A percentile compares a stretch with the other conserved stretches of the same genome.
These are phyloP conservation scores for Napeogenes sylphis DNA, from an alignment of 2,888 invertebrate species.

Conservation along the genomic window DNA sequence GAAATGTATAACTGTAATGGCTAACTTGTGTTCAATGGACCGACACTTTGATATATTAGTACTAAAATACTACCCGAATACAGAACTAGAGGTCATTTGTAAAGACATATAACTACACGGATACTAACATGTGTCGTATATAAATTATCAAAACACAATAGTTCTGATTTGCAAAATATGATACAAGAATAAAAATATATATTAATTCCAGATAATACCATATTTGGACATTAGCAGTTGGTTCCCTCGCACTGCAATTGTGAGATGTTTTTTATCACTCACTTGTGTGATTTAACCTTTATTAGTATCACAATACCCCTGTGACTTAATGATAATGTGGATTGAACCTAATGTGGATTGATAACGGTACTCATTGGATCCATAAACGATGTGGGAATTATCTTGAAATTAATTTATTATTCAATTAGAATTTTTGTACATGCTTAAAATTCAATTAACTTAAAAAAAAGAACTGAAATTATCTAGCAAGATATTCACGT, in stretches of 20 bases:
- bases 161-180: too few relatives aligned
- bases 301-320: too few relatives aligned
- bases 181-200: background rate
- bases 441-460: slow-evolving; percentile 21
- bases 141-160: too few relatives aligned
- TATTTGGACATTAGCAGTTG: background rate
- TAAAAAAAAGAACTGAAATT: slow-evolving; percentile 24
- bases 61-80: background rate
- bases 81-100: background rate
- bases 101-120: too few relatives aligned
- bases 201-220: background rate
- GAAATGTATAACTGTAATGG: slow-evolving; percentile 26
- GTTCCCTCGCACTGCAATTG: background rate
- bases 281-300: too few relatives aligned
- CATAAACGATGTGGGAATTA: background rate
- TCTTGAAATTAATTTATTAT: background rate
- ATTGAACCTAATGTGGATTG: too few relatives aligned
- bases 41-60: slow-evolving; percentile 16
- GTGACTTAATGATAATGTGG: too few relatives aligned
- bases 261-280: too few relatives aligned
- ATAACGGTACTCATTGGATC: too few relatives aligned
- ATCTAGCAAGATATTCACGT: slow-evolving; percentile 26
- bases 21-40: slow-evolving; percentile 15
- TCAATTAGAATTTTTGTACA: background rate
- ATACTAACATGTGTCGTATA: too few relatives aligned